Base-by-base conservation (phyloP, 2,888 invertebrate species). In the Trachelus stipa region DNA sequence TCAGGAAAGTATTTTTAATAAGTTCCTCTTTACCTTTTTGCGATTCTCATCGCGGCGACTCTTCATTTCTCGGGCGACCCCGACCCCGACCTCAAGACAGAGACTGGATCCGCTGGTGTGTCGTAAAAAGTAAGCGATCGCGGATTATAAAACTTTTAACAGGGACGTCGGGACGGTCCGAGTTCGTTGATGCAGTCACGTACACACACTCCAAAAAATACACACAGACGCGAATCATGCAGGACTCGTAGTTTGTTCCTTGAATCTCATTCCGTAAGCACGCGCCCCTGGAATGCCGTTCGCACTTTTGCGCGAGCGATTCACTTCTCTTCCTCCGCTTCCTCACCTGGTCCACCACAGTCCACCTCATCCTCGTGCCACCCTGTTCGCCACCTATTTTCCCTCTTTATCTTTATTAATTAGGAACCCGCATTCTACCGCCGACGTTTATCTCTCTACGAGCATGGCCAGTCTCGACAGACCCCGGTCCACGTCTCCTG, bases 361-460 rank as follows among this genome's bases (percentile, higher is more conserved):
- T 34, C 34, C 34, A n/a, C 69, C 69, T 68, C 68, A 76, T 68
- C 68, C 69, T 74, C 68, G 40, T 23, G 76, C 76, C 31, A 34
- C 69, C 15, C 34, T 69, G 68, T 15, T 34, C 73, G 68, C 76
- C 76, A 79, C 79, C 82, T 83, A 83, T 84, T 86, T 84, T 85
- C 79, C 76, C 80, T 83, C 78, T 84, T 83, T 83, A 85, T 85
- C 83, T 82, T 83, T 83, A 81, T 84, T 84, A 84, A 86, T 85
- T 84, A 80, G 82, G 80, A 83, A 79, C 80, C 80, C 83, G 81
- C 80, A 78, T 79, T 80, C 77, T 79, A 79, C 23, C 76, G 76
- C 68, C 56, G 73, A 73, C 34, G 71, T 30, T 33, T 34, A n/a
- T 35, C 74, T 77, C 77, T 71, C 71, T 37, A 34, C 71, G 33